Conservation (phyloP, 2,113 vertebrate species). For the Cebidichthys violaceus region DNA sequence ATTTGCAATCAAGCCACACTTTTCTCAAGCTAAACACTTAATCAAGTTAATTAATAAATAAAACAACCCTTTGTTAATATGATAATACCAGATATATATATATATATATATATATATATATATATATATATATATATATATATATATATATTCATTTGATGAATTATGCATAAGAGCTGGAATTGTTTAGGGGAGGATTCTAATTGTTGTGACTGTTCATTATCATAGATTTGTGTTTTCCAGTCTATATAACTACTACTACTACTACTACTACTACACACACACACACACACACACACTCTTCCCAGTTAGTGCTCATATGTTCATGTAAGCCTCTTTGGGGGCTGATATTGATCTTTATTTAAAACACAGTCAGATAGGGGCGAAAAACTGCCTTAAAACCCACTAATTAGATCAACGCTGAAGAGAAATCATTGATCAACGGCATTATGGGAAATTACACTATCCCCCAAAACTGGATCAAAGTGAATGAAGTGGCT, state of each 20-base stretch:
- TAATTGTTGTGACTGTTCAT: slow-evolving; percentile 64
- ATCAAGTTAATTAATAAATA: slow-evolving; percentile 73
- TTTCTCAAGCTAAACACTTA: slow-evolving; percentile 55
- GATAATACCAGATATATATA: slow-evolving; percentile 55
- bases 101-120: no score
- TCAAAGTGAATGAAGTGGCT: slow-evolving; percentile 89
- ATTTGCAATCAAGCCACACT: slow-evolving; percentile 49
- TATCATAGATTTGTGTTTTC: slow-evolving; percentile 43
- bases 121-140: no score
- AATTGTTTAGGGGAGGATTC: slow-evolving; percentile 56
- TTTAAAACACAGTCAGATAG: slow-evolving; percentile 78
- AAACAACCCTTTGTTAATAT: slow-evolving; percentile 63
- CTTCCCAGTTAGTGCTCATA: slow-evolving; percentile 7
- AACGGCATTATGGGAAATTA: slow-evolving; percentile 90
- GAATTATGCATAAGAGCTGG: slow-evolving; percentile 60
- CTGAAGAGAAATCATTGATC: slow-evolving; percentile 96
- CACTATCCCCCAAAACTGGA: slow-evolving; percentile 88
- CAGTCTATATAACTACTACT: slow-evolving; percentile 10
- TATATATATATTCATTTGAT: slow-evolving; percentile 62
- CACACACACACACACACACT: slow-evolving; percentile 25
- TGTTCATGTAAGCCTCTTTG: slow-evolving; percentile 62
- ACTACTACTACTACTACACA: no score
- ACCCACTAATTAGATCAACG: slow-evolving; percentile 90
- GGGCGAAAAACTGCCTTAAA: slow-evolving; percentile 84
- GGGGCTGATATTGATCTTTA: slow-evolving; percentile 88